Conservation (phyloP, 2,113 vertebrate species). For the Numida meleagris region DNA sequence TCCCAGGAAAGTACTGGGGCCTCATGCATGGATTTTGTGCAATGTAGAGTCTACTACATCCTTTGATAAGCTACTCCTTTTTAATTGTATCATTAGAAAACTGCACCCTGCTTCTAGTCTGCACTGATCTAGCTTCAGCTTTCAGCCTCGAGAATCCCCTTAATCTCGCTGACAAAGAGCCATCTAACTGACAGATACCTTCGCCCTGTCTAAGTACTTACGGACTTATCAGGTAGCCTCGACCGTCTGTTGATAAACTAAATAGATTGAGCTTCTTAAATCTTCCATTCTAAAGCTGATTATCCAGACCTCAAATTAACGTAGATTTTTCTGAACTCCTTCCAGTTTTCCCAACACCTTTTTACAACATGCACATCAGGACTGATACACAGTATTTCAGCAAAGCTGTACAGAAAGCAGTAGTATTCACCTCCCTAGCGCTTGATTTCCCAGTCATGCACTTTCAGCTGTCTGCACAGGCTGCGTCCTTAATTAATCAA, state of each 20-base stretch:
- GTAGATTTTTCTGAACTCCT: conserved; percentile 24
- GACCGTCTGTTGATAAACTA: conserved; percentile 60
- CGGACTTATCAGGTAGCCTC: conserved; percentile 37
- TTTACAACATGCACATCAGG: neutral
- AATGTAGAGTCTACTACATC: neutral
- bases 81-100: conserved; percentile 42
- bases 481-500: neutral
- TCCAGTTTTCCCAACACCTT: conserved; percentile 7
- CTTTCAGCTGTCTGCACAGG: neutral
- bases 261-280: conserved; percentile 65
- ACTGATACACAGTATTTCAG: neutral
- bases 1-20: neutral
- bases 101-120: conserved; percentile 27
- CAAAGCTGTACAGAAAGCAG: neutral
- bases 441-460: neutral
- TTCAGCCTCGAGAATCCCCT: conserved; percentile 42
- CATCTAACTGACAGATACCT: conserved; percentile 46
- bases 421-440: neutral
- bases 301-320: conserved; percentile 44
- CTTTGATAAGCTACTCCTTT: conserved; percentile 17
- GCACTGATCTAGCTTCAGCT: conserved; percentile 46
- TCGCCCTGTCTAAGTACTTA: conserved; percentile 29
- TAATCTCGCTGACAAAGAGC: conserved; percentile 58
- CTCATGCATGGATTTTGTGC: neutral
- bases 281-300: conserved; percentile 58